phyloP scores from a whole-genome alignment of 2,797 vertebrate genomes.

The Arctocebus calabarensis region DNA sequence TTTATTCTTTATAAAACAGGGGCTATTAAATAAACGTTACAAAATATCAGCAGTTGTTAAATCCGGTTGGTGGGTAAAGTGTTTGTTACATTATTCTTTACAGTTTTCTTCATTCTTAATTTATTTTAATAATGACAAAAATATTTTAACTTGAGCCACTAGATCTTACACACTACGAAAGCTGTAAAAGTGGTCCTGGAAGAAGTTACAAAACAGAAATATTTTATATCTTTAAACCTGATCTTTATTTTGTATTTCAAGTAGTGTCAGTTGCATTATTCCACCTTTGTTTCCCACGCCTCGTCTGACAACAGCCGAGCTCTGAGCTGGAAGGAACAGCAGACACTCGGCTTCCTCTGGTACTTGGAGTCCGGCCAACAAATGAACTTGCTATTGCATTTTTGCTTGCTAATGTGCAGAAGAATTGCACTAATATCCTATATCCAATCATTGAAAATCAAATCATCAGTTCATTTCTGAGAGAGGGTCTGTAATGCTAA shows the following conservation, averaged over 20 bases:
- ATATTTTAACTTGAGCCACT: not conserved
- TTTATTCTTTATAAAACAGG: constrained; percentile 1
- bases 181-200: not conserved
- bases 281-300: not conserved
- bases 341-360: not conserved
- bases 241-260: not conserved
- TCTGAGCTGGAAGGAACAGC: not conserved
- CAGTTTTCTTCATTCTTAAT: not conserved
- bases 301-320: not conserved
- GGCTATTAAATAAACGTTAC: not conserved
- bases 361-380: not conserved
- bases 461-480: not conserved
- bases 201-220: not conserved
- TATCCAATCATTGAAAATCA: not conserved
- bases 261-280: not conserved
- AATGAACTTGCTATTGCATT: not conserved
- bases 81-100: not conserved
- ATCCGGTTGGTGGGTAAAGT: not conserved
- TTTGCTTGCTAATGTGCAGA: no score
- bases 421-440: not conserved
- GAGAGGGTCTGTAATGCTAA: not conserved
- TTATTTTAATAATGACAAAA: not conserved
- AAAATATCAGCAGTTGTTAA: not conserved
- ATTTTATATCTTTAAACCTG: not conserved
- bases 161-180: not conserved